Evolutionary conservation across 2,113 vertebrate genomes (phyloP).

Genomic region (Pelvicachromis taeniatus): DNA sequence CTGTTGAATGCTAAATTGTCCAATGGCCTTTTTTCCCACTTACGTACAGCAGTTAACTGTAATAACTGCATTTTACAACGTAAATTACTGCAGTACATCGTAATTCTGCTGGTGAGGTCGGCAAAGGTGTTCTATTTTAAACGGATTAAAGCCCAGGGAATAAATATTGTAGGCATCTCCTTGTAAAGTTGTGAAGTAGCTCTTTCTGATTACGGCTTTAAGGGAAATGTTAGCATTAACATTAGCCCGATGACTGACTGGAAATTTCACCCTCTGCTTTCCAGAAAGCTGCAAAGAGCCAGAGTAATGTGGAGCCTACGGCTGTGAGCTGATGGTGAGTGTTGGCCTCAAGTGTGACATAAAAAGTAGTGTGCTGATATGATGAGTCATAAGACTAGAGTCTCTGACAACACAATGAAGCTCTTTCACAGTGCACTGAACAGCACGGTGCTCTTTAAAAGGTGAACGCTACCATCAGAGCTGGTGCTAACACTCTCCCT

Average conservation of each 20-base stretch:
- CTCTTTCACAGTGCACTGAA: constrained; percentile 63
- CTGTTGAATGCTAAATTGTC: not conserved
- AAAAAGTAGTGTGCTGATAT: not conserved
- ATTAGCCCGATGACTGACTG: too few species aligned
- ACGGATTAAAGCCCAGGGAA: not conserved
- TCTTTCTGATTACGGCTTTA: not conserved
- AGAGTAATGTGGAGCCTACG: accelerated
- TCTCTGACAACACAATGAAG: constrained; percentile 59
- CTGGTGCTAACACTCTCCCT: not conserved
- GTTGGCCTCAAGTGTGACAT: accelerated
- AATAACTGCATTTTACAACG: not conserved
- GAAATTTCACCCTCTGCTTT: not conserved
- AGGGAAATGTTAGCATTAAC: not conserved
- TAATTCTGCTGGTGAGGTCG: not conserved
- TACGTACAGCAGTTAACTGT: not conserved
- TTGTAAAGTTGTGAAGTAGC: not conserved
- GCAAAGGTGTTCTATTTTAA: accelerated
- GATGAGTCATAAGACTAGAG: constrained; percentile 65
- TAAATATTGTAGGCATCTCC: accelerated
- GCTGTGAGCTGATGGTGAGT: not conserved
- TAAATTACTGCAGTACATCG: accelerated
- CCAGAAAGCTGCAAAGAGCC: not conserved
- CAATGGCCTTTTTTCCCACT: not conserved
- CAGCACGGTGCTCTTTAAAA: not conserved
- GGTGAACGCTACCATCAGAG: accelerated